phyloP scores from a whole-genome alignment of 2,888 invertebrate genomes.

The Marronus borbonicus region DNA sequence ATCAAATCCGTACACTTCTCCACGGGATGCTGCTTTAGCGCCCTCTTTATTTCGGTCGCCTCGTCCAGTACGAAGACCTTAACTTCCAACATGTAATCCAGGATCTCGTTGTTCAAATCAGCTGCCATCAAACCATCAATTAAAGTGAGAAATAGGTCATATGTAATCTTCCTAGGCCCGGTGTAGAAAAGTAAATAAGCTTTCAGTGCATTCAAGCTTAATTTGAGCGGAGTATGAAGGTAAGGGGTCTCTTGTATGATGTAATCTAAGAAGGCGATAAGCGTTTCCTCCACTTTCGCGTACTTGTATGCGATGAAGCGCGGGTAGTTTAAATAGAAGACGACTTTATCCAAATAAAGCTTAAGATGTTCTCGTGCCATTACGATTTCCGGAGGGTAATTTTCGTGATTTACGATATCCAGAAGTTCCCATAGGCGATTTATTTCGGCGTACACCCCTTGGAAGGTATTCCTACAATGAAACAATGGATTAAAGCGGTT shows the following conservation, averaged over 20 bases:
- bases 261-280: conserved; percentile 31
- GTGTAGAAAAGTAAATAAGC: conserved; percentile 27
- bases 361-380: conserved; percentile 10
- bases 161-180: conserved; percentile 7
- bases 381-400: conserved; percentile 23
- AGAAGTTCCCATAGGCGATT: conserved; percentile 22
- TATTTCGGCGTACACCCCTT: conserved; percentile 22
- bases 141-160: conserved; percentile 11
- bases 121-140: conserved; percentile 28
- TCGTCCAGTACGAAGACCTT: conserved; percentile 20
- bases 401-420: conserved; percentile 19
- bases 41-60: neutral
- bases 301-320: conserved; percentile 30
- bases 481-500: too few relatives aligned
- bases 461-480: conserved; percentile 13
- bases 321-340: conserved; percentile 16
- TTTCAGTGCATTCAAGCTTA: conserved; percentile 17
- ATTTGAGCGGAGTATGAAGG: neutral
- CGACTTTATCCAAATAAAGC: conserved; percentile 28
- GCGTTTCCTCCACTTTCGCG: conserved; percentile 17
- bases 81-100: conserved; percentile 1
- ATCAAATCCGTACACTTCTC: conserved; percentile 18
- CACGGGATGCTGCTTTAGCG: neutral
- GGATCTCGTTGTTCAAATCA: conserved; percentile 28
- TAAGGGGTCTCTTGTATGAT: conserved; percentile 22